Percentiles rank a stretch among this genome's conserved stretches.
Evolutionary conservation across 2,797 vertebrate genomes (phyloP).

Genomic region (Molothrus aeneus): DNA sequence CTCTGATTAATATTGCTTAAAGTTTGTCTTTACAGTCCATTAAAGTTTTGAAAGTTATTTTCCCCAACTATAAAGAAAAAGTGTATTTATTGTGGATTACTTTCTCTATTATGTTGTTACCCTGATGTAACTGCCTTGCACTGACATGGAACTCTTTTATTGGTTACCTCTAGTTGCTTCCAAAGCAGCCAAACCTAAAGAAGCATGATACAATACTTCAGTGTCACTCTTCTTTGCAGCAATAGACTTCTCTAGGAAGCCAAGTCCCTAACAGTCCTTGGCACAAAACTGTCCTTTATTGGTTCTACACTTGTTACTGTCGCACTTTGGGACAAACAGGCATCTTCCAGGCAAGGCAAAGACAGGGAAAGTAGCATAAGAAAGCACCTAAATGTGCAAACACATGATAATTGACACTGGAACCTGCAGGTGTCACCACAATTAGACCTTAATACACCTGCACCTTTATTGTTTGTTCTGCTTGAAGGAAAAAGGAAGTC

Average conservation of each 20-base stretch:
- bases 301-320: neutral
- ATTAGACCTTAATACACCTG: neutral
- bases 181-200: neutral
- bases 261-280: neutral
- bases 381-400: neutral
- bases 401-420: neutral
- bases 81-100: neutral
- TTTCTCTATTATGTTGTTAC: neutral
- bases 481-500: neutral
- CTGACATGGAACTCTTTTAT: accelerated
- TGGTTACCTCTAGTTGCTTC: neutral
- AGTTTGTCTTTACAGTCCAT: neutral
- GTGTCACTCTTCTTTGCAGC: neutral
- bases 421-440: neutral
- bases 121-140: neutral
- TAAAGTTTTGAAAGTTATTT: neutral
- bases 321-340: accelerated
- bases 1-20: neutral
- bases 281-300: neutral
- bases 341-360: neutral
- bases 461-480: neutral
- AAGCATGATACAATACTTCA: neutral
- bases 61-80: neutral
- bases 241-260: neutral
- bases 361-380: neutral